phyloP scores from a whole-genome alignment of 2,113 vertebrate genomes.

The Miniopterus natalensis region DNA sequence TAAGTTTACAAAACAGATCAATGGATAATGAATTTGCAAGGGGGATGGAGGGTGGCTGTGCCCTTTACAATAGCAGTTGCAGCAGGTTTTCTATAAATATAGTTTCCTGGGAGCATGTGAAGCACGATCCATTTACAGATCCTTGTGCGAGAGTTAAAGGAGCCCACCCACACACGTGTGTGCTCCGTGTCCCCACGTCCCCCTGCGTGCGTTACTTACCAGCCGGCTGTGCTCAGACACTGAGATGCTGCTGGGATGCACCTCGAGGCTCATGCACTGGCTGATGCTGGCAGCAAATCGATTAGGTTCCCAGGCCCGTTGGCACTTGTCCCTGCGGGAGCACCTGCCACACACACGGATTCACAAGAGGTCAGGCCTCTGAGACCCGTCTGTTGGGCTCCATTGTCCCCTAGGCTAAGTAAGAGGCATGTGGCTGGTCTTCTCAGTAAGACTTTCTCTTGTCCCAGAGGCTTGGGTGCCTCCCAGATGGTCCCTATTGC shows the following conservation, averaged over 20 bases:
- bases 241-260: conserved; percentile 96
- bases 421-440: neutral
- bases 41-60: neutral
- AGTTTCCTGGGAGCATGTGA: neutral
- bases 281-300: conserved; percentile 93
- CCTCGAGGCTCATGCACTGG: conserved; percentile 93
- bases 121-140: neutral
- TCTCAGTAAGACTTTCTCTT: neutral
- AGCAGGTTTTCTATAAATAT: neutral
- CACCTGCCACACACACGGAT: conserved; percentile 89
- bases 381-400: neutral
- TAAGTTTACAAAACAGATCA: conserved; percentile 36
- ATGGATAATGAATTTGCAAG: neutral
- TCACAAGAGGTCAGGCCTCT: neutral
- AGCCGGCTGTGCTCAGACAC: conserved; percentile 95
- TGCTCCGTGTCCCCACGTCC: too few relatives aligned
- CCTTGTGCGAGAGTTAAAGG: fast-evolving
- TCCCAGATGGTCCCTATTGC: neutral
- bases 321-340: conserved; percentile 94
- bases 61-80: neutral
- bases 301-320: conserved; percentile 93
- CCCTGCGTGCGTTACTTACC: conserved; percentile 85
- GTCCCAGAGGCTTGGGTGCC: neutral
- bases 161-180: fast-evolving
- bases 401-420: neutral